Base-by-base conservation (phyloP, 2,797 vertebrate genomes). In the Lagocephalus sceleratus region DNA sequence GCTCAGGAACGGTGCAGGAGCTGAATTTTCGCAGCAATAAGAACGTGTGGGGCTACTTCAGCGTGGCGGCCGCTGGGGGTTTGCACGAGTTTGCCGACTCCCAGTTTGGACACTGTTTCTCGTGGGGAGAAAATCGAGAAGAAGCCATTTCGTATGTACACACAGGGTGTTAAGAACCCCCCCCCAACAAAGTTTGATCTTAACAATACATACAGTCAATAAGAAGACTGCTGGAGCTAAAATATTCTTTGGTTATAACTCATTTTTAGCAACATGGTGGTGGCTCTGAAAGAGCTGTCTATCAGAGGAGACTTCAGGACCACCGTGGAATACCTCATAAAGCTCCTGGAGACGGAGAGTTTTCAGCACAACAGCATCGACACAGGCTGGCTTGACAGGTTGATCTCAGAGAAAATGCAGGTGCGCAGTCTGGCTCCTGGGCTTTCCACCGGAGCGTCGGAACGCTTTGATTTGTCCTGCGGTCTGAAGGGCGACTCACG, bases 11-110 rank as follows among this genome's bases (percentile, higher is more conserved):
- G 0, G 97, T 99, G 20, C 97, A 99, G 73, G 97, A 99, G 66
- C 89, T 99, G 75, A 99, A 99, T 83, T 99, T 99, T 80, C 95
- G 97, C 73, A 99, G 97, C 86, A 99, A 94, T 73, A 99, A 99
- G 82, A 99, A 99, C 0, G 97, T 99, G 41, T 99, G 97, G 97
- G 97, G 97, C 59, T 99, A 99, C 90, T 99, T 99, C 86, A 99
- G 97, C 2, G 97, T 99, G 16, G 97, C 97, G n/a, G 97, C 97
- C 1, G 97, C 97, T 25, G 97, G 97, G 19, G 97, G 97, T 7
- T 92, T 99, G 63, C 97, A 99, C 6, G 97, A 99, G 74, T 99
- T 98, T 76, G 97, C 97, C 0, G 97, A 99, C 81, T 99, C 97
- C 60, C 97, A 99, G 57, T 99, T 99, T 57, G 97, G 97, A 20